Evolutionary conservation across 1,140 invertebrate genomes (phyloP).

Genomic region (Nymphalis io): DNA sequence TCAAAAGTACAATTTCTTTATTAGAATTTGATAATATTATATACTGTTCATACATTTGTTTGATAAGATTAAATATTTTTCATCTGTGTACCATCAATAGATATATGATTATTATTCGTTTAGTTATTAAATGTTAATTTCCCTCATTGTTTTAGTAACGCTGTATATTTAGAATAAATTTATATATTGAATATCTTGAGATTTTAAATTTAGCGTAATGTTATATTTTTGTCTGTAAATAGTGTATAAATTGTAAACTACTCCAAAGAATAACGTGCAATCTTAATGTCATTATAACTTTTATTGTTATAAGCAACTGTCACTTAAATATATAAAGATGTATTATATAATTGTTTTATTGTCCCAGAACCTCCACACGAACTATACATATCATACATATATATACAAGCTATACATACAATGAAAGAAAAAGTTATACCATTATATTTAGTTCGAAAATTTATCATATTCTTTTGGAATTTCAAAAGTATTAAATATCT

Average conservation of each 20-base stretch:
- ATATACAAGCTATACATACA: no score
- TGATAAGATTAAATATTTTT: neutral
- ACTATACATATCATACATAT: no score
- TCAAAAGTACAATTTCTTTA: neutral
- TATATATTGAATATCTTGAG: conserved; percentile 38
- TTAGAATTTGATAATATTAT: neutral
- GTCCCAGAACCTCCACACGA: neutral
- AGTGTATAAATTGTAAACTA: conserved; percentile 64
- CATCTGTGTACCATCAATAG: neutral
- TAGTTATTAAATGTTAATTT: neutral
- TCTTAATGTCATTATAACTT: conserved; percentile 65
- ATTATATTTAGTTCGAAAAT: no score
- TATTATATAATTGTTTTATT: conserved; percentile 48
- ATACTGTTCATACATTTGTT: conserved; percentile 1
- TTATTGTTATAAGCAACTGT: conserved; percentile 56
- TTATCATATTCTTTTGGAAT: no score
- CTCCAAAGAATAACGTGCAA: conserved; percentile 74
- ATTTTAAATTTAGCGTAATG: conserved; percentile 53
- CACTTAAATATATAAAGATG: conserved; percentile 73
- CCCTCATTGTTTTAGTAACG: conserved; percentile 22
- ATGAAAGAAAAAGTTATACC: no score
- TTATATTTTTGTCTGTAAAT: conserved; percentile 61
- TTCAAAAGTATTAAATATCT: no score
- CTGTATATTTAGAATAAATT: conserved; percentile 34
- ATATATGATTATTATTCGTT: neutral